These are phyloP conservation scores for Hyalella azteca DNA, from an alignment of 2,888 invertebrate species.

Conservation along the genomic window DNA sequence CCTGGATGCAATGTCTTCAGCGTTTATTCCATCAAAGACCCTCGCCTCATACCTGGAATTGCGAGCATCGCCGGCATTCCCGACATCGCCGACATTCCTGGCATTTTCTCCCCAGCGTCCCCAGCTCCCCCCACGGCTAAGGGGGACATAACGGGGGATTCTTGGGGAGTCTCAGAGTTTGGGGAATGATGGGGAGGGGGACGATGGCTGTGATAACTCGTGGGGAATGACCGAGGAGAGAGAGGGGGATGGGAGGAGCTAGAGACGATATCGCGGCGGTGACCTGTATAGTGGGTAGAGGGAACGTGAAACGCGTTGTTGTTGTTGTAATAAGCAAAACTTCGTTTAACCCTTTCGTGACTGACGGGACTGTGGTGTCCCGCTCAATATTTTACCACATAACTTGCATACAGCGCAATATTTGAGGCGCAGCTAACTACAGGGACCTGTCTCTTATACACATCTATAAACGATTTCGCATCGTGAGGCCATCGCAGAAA, in stretches of 20 bases:
- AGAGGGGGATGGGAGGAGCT: neutral
- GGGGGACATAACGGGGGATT: neutral
- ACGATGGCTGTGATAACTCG: too few species aligned
- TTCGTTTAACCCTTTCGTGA: neutral
- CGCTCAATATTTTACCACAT: too few species aligned
- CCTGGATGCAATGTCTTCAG: constrained; percentile 15
- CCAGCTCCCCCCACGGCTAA: neutral
- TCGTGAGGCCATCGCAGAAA: constrained; percentile 1
- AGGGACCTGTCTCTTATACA: too few species aligned
- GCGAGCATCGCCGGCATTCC: neutral
- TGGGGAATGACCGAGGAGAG: neutral
- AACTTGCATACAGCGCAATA: too few species aligned
- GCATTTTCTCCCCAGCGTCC: neutral
- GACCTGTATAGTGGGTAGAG: neutral
- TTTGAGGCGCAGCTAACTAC: too few species aligned
- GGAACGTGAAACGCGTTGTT: neutral
- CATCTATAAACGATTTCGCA: constrained; percentile 30
- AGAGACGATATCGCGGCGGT: neutral
- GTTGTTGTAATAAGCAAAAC: neutral
- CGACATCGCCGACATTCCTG: neutral
- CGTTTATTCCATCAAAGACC: constrained; percentile 18
- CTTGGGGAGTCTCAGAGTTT: neutral
- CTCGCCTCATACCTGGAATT: constrained; percentile 14
- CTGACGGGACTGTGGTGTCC: neutral
- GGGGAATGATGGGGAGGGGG: neutral